Evolutionary conservation across 2,888 invertebrate genomes (phyloP), one percentile per base, ranked within the genome.

Genomic region (Beris chalybata): DNA sequence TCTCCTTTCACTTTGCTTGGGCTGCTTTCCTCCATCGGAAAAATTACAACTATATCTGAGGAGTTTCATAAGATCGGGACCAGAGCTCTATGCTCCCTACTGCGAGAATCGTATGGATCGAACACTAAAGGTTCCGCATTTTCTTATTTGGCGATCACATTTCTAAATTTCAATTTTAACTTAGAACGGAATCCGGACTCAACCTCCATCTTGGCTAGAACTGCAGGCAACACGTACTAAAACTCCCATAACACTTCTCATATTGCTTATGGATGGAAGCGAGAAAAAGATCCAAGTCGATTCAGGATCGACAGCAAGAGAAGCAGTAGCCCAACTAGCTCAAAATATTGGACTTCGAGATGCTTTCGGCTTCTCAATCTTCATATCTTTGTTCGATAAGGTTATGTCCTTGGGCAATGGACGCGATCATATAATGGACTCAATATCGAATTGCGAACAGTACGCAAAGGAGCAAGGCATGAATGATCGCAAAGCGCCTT

Each of bases 391-490:
- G 12, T 93, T 89, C 75, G 95, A 96, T 76, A 96, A 95, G 55
- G 90, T 93, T 1, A 86, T 94, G 72, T 95, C 95, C 0, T 79
- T 96, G 66, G 95, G 95, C 44, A 91, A 90, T 78, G 95, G 92
- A 69, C 87, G 87, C 15, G 95, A 96, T 78, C 95, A 96, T 76
- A 90, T 97, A 0, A 91, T 97, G 90, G 97, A 97, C 81, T 97
- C 96, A 0, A 91, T 97, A 74, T 94, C 94, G 0, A 95, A 95
- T 78, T 96, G 96, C 79, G 97, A 97, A 78, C 96, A 97, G 77
- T 95, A 93, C 78, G 91, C 94, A 31, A 94, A 91, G 80, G 95
- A 95, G 79, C 90, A 92, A 77, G 93, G 94, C 0, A 87, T 89
- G 3, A 87, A 89, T 65, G 95, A 95, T 77, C 85, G 90, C 72